These are phyloP conservation scores for Cepaea nemoralis DNA, from an alignment of 1,140 invertebrate species.

Conservation along the genomic window DNA sequence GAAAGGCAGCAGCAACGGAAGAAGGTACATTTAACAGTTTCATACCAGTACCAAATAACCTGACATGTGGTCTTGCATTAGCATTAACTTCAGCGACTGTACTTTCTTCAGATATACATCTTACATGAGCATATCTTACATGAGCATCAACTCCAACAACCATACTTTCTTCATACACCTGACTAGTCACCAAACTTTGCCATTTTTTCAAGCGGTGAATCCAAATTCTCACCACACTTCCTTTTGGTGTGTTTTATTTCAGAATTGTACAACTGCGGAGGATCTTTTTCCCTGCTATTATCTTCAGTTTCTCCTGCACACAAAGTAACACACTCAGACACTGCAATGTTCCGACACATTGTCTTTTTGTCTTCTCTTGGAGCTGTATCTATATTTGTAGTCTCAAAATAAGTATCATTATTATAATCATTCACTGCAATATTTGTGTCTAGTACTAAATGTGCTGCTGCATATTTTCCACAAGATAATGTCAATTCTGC, in stretches of 20 bases:
- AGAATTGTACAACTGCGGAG: not conserved
- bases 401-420: not conserved
- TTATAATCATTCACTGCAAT: not conserved
- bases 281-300: not conserved
- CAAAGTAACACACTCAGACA: not conserved
- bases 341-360: not conserved
- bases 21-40: too few species aligned
- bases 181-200: not conserved
- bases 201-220: not conserved
- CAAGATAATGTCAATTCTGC: not conserved
- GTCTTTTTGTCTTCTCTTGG: not conserved
- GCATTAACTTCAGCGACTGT: too few species aligned
- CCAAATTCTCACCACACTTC: not conserved
- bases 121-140: too few species aligned
- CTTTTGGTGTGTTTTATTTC: not conserved
- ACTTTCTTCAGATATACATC: too few species aligned
- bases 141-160: too few species aligned
- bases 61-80: too few species aligned
- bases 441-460: not conserved
- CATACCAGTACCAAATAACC: too few species aligned
- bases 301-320: not conserved
- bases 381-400: not conserved
- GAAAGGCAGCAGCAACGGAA: too few species aligned
- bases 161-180: too few species aligned
- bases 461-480: not conserved